Evolutionary conservation across 2,113 vertebrate species (phyloP).

Genomic region (Leucopternis melanops): DNA sequence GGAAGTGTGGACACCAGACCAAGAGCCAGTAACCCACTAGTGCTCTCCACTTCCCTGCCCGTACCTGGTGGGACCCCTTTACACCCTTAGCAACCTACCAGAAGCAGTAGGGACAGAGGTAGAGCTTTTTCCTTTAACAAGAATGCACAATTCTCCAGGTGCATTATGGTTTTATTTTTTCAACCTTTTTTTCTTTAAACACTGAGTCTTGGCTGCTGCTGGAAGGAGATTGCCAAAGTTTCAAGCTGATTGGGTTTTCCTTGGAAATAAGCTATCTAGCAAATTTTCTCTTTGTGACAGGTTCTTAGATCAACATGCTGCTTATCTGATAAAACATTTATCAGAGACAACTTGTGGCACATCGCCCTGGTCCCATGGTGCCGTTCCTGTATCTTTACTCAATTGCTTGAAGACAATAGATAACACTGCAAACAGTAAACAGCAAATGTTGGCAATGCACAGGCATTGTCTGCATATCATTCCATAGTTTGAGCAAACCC

Average conservation of each 20-base stretch:
- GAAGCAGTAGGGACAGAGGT: neutral
- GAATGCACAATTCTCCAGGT: neutral
- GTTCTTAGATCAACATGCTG: neutral
- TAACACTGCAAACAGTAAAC: neutral
- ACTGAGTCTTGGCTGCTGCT: neutral
- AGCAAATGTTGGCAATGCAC: neutral
- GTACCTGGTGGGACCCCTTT: neutral
- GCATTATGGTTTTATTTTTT: neutral
- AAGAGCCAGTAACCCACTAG: neutral
- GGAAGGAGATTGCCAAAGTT: neutral
- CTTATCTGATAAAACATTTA: conserved; percentile 16
- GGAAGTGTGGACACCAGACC: neutral
- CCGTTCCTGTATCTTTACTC: neutral
- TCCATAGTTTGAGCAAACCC: neutral
- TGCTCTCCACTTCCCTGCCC: neutral
- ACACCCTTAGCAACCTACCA: neutral
- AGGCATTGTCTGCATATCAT: neutral
- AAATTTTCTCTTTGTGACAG: neutral
- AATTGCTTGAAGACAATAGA: neutral
- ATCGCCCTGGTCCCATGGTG: neutral
- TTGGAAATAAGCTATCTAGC: neutral
- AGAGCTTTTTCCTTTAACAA: neutral
- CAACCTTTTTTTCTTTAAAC: neutral
- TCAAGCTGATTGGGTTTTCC: neutral
- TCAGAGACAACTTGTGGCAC: neutral